Evolutionary conservation across 2,797 vertebrate genomes (phyloP), one percentile per base, ranked within the genome.

Genomic region (Acanthopagrus latus): DNA sequence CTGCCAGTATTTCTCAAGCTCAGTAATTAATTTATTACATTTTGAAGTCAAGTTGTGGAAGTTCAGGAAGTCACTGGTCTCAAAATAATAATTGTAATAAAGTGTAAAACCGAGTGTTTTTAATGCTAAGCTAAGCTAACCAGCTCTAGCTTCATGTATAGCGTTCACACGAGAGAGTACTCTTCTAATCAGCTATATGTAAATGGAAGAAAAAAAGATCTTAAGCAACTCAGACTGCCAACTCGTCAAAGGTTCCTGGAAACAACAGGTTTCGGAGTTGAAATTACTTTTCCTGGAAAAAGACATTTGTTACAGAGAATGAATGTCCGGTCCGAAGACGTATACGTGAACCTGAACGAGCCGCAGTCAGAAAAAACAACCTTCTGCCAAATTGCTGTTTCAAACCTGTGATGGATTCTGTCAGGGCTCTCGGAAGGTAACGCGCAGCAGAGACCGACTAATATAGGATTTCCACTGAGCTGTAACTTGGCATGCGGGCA

Each of bases 401-500:
- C 2, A 3, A 80, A 80, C 71, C 21, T 3, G 43, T 65, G 33
- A 77, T 44, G 69, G 25, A 33, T 72, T 81, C 63, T 76, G 76
- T 79, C 86, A 78, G 81, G 23, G 29, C 87, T 88, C 78, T 76
- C 58, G 7, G 62, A 76, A 76, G 71, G 72, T 65, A 83, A 85
- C 56, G 80, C 51, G 68, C 73, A 80, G 67, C 47, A 67, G 44
- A 73, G 72, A 56, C 44, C 2, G 46, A 60, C 82, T 78, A 64
- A 85, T 82, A 86, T 64, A 80, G 64, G 79, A 78, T 85, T 90
- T 93, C 83, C 81, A 69, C 76, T 76, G 63, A 82, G 91, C 88
- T 88, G 88, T 77, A 89, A 88, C 87, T 88, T 84, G 83, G 90
- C 87, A 78, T 89, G 80, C 65, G 59, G 86, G 81, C 90, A 63